Evolutionary conservation across 2,888 invertebrate genomes (phyloP).

Genomic region (Flexamia atlantica): DNA sequence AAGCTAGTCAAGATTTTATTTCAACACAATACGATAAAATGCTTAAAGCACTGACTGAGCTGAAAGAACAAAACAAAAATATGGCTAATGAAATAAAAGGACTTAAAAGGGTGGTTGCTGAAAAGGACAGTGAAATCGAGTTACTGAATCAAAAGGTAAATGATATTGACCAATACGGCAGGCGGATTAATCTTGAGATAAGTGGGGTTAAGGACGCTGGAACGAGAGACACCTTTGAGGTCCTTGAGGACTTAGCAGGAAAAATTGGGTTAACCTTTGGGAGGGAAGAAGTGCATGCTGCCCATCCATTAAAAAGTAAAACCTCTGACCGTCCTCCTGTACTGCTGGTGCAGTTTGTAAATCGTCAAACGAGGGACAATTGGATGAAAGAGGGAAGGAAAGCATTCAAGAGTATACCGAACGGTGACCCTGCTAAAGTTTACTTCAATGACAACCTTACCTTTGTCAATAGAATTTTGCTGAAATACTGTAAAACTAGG

Average conservation of each 20-base stretch:
- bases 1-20: conserved; percentile 4
- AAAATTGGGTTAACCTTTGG: neutral
- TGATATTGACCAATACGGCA: conserved; percentile 13
- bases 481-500: neutral
- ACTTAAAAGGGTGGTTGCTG: neutral
- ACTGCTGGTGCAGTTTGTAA: conserved; percentile 9
- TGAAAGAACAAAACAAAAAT: conserved; percentile 9
- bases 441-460: conserved; percentile 21
- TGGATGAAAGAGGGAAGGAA: conserved; percentile 18
- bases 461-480: neutral
- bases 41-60: neutral
- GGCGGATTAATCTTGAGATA: conserved; percentile 13
- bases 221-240: neutral
- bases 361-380: neutral
- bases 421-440: neutral
- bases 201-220: conserved; percentile 1
- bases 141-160: neutral
- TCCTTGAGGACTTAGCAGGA: neutral
- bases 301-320: too few species aligned
- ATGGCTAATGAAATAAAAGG: conserved; percentile 9
- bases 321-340: neutral
- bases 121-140: conserved; percentile 16
- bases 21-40: neutral
- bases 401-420: neutral
- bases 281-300: too few species aligned